Evolutionary conservation across 2,888 invertebrate genomes (phyloP).

Genomic region (Pachycephus smyrnensis): DNA sequence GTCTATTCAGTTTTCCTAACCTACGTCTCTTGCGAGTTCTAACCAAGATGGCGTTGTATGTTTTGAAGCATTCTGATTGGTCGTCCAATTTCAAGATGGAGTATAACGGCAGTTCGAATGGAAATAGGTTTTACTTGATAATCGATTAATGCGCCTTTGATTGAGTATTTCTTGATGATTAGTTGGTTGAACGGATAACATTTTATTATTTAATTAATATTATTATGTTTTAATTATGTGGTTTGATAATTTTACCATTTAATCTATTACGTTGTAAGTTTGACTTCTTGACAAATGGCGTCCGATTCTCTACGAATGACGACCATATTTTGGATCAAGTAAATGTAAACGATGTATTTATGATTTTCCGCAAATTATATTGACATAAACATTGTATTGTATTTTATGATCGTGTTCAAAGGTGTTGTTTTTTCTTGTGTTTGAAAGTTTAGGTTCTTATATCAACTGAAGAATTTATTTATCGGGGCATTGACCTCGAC

Average conservation of each 20-base stretch:
- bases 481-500: not conserved
- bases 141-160: not conserved
- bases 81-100: not conserved
- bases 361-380: not conserved
- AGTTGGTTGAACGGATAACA: not conserved
- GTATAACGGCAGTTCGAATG: not conserved
- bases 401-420: not conserved
- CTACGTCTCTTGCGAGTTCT: constrained; percentile 5
- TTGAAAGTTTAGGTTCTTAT: not conserved
- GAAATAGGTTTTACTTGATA: not conserved
- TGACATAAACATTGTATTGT: not conserved
- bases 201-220: not conserved
- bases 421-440: not conserved
- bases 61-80: not conserved
- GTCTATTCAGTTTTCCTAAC: constrained; percentile 40
- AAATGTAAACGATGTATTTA: not conserved
- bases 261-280: not conserved
- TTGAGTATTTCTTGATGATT: not conserved
- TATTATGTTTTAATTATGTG: not conserved
- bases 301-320: not conserved
- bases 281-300: not conserved
- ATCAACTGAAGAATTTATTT: not conserved
- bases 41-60: not conserved
- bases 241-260: not conserved
- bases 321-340: not conserved